A percentile compares a stretch with the other conserved stretches of the same genome.
Evolutionary conservation across 2,888 invertebrate species (phyloP).

Genomic region (Sturmia bella): DNA sequence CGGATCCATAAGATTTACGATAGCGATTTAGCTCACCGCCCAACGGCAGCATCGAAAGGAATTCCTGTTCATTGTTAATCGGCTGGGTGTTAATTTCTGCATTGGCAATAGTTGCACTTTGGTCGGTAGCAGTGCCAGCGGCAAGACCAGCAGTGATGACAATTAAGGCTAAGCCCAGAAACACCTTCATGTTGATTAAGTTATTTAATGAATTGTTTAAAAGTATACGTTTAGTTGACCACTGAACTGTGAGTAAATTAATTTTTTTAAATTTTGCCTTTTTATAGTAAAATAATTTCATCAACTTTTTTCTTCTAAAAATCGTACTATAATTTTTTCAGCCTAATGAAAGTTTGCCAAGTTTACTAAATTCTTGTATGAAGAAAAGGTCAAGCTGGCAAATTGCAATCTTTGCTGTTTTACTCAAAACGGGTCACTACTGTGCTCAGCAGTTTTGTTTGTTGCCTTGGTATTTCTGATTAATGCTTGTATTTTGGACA

Average conservation of each 20-base stretch:
- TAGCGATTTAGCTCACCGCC: slow-evolving; percentile 1
- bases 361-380: too few species aligned
- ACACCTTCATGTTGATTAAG: slow-evolving; percentile 37
- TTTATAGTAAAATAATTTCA: too few species aligned
- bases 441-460: too few species aligned
- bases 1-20: slow-evolving; percentile 21
- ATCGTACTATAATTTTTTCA: too few species aligned
- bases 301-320: too few species aligned
- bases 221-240: neutral
- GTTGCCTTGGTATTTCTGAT: too few species aligned
- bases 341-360: too few species aligned
- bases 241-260: neutral
- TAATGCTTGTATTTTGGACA: too few species aligned
- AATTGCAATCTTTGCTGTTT: too few species aligned
- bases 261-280: too few species aligned
- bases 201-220: neutral
- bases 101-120: neutral
- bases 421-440: too few species aligned
- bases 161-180: slow-evolving; percentile 9
- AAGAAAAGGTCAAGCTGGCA: too few species aligned
- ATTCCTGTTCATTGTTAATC: neutral
- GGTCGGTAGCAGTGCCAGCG: neutral
- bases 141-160: neutral
- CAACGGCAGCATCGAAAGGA: neutral
- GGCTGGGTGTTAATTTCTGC: neutral